Percentiles rank a stretch among this genome's conserved stretches.
Conservation (phyloP, 2,797 vertebrate genomes). For the Chelon auratus region DNA sequence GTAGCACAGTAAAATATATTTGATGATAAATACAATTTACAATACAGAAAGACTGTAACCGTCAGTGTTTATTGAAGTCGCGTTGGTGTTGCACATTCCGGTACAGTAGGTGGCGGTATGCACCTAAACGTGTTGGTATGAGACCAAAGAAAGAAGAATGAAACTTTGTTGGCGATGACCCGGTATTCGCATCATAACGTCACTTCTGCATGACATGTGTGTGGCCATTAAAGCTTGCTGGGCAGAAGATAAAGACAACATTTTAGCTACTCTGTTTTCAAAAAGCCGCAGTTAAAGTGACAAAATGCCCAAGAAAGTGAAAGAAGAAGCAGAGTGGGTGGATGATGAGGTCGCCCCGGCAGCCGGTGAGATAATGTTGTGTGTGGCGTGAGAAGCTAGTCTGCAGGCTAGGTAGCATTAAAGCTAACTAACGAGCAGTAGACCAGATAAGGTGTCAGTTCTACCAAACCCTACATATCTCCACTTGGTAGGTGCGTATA, state of each 20-base stretch:
- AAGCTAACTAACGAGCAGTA: slow-evolving; percentile 8
- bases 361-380: slow-evolving; percentile 60
- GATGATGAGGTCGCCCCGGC: slow-evolving; percentile 76
- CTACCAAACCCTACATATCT: background rate
- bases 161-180: background rate
- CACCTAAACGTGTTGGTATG: too few species aligned
- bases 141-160: slow-evolving; percentile 1
- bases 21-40: too few species aligned
- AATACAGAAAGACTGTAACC: too few species aligned
- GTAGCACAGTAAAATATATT: too few species aligned
- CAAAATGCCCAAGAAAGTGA: slow-evolving; percentile 84
- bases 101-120: background rate
- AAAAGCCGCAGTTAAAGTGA: background rate
- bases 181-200: slow-evolving; percentile 32
- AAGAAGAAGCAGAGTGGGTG: slow-evolving; percentile 84
- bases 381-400: slow-evolving; percentile 2
- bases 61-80: too few species aligned
- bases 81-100: too few species aligned
- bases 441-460: background rate
- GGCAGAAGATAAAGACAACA: background rate
- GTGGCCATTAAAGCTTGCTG: background rate
- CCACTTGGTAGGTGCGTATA: too few species aligned
- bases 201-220: slow-evolving; percentile 66
- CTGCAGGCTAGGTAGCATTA: slow-evolving; percentile 30
- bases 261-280: background rate